These are phyloP conservation scores for Porites australiensis DNA, from an alignment of 64 coral and sea anemone genomes.

Conservation along the genomic window DNA sequence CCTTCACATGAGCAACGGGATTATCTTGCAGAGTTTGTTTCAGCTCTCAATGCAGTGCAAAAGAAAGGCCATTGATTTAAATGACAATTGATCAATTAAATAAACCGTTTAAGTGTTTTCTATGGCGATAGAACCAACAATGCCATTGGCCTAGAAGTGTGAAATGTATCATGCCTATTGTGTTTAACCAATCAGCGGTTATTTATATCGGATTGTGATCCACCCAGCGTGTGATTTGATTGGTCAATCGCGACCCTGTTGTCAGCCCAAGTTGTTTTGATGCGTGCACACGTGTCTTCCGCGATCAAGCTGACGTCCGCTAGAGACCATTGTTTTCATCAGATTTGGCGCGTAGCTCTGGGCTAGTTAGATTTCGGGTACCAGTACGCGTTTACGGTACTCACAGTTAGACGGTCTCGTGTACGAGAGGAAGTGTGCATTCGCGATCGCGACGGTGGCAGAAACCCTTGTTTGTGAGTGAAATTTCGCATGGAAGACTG, in stretches of 20 bases:
- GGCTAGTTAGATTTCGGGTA: conserved; percentile 27
- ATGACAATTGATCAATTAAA: conserved; percentile 99
- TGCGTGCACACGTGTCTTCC: conserved; percentile 83
- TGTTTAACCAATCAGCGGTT: conserved; percentile 93
- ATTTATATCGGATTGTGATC: conserved; percentile 90
- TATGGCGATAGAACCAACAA: conserved; percentile 88
- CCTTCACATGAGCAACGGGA: conserved; percentile 15
- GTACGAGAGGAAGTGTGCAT: conserved; percentile 44
- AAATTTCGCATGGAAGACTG: conserved; percentile 59
- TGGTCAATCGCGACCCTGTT: conserved; percentile 68
- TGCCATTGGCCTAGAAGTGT: conserved; percentile 89
- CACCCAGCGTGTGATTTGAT: conserved; percentile 64
- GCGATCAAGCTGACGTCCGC: conserved; percentile 53
- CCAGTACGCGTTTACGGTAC: background rate
- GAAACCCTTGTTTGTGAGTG: conserved; percentile 17
- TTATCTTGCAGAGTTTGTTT: conserved; percentile 4
- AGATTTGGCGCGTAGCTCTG: conserved; percentile 86
- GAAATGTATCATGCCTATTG: conserved; percentile 87
- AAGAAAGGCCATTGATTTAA: conserved; percentile 80
- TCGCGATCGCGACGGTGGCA: conserved; percentile 66
- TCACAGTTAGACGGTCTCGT: background rate
- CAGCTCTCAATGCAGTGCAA: conserved; percentile 23
- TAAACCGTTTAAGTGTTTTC: conserved; percentile 99
- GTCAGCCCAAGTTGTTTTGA: conserved; percentile 88
- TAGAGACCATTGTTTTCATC: conserved; percentile 81